Evolutionary conservation across 2,888 invertebrate genomes (phyloP).

Genomic region (Ormyrus rosae): DNA sequence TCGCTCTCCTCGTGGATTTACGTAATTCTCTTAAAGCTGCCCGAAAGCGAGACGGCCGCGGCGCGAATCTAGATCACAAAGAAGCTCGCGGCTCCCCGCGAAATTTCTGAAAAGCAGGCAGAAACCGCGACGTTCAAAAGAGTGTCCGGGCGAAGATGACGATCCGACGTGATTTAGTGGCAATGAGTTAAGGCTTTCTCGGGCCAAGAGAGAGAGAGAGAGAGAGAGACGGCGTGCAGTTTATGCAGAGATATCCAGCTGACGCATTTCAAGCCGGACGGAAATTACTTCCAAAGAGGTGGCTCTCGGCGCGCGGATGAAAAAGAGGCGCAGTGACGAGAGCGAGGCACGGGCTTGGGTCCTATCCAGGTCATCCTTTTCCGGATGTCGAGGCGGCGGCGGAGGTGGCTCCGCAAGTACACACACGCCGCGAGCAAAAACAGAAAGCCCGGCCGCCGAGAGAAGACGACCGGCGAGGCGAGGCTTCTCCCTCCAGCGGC

Average conservation of each 20-base stretch:
- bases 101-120: too few species aligned
- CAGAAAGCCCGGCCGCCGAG: slow-evolving; percentile 8
- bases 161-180: too few species aligned
- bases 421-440: slow-evolving; percentile 13
- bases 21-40: too few species aligned
- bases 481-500: too few species aligned
- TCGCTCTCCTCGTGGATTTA: too few species aligned
- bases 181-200: not conserved
- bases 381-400: slow-evolving; percentile 56
- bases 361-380: slow-evolving; percentile 71
- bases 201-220: not conserved
- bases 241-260: slow-evolving; percentile 21
- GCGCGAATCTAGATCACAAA: too few species aligned
- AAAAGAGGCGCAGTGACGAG: slow-evolving; percentile 42
- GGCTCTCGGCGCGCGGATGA: slow-evolving; percentile 31
- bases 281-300: slow-evolving; percentile 55
- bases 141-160: too few species aligned
- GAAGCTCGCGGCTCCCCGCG: too few species aligned
- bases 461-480: not conserved
- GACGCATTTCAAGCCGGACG: slow-evolving; percentile 41
- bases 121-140: too few species aligned
- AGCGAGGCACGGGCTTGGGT: slow-evolving; percentile 64
- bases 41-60: too few species aligned
- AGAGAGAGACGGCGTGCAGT: not conserved
- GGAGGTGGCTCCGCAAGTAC: slow-evolving; percentile 55